phyloP scores from a whole-genome alignment of 2,797 vertebrate genomes.

The Apodemus agrarius region DNA sequence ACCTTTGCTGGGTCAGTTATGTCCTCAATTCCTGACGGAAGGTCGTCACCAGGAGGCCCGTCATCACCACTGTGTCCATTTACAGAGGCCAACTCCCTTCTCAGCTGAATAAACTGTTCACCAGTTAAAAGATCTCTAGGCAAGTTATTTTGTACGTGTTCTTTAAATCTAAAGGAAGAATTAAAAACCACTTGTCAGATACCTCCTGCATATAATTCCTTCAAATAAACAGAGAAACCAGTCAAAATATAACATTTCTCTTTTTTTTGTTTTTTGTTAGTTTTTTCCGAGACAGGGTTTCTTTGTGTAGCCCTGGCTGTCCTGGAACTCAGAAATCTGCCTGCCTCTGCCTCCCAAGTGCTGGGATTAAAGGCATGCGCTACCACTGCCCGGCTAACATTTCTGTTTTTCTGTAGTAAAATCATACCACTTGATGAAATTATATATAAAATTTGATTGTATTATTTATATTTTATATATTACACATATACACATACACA shows the following conservation, averaged over 20 bases:
- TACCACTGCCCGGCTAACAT: not conserved
- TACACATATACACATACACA: too few relatives aligned
- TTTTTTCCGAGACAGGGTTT: too few relatives aligned
- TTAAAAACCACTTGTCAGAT: conserved; percentile 25
- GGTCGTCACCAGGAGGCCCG: conserved; percentile 89
- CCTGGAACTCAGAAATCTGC: too few relatives aligned
- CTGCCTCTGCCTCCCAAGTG: too few relatives aligned
- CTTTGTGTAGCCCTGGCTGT: too few relatives aligned
- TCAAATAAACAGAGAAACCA: conserved; percentile 29
- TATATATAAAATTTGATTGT: too few relatives aligned
- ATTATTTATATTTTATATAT: too few relatives aligned
- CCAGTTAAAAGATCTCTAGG: conserved; percentile 96
- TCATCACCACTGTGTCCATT: conserved; percentile 91
- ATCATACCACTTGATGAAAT: conserved; percentile 23
- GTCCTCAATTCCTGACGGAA: conserved; percentile 95
- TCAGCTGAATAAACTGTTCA: conserved; percentile 96
- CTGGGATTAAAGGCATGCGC: too few relatives aligned
- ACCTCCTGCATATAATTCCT: not conserved
- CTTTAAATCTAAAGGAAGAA: conserved; percentile 93
- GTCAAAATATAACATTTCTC: not conserved
- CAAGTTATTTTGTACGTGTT: conserved; percentile 96
- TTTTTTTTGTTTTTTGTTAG: not conserved
- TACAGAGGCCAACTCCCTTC: conserved; percentile 93
- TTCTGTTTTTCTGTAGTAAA: conserved; percentile 25
- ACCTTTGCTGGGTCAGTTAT: conserved; percentile 98